phyloP scores from a whole-genome alignment of 2,888 invertebrate genomes.

The Caenorhabditis uteleia region DNA sequence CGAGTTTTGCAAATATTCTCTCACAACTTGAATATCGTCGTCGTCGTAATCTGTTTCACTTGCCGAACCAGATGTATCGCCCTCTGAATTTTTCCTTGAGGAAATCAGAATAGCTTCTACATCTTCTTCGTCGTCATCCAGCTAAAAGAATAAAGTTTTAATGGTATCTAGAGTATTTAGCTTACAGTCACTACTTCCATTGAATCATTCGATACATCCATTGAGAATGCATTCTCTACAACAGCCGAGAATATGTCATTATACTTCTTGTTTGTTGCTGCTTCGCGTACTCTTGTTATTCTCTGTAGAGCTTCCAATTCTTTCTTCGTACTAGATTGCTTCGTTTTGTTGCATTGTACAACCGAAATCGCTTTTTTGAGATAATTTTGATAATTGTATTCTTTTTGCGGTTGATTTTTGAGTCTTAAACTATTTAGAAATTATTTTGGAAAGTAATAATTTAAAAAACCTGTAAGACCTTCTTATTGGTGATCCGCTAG shows the following conservation, averaged over 20 bases:
- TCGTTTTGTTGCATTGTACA: too few relatives aligned
- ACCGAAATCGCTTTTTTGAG: constrained; percentile 8
- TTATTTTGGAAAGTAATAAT: background rate
- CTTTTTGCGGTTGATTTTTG: constrained; percentile 13
- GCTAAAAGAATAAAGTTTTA: too few relatives aligned
- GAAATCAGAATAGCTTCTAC: background rate
- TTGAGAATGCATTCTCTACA: constrained; percentile 13
- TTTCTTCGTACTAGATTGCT: too few relatives aligned
- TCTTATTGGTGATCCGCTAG: too few relatives aligned
- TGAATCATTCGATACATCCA: background rate
- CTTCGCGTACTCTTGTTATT: too few relatives aligned
- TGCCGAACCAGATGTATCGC: background rate
- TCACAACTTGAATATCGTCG: constrained; percentile 3
- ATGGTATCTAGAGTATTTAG: too few relatives aligned
- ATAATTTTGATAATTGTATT: constrained; percentile 14
- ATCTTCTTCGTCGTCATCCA: background rate
- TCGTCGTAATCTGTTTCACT: background rate
- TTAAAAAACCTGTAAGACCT: constrained; percentile 15
- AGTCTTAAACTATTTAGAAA: constrained; percentile 9
- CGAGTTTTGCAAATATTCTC: background rate
- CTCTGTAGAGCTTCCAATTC: too few relatives aligned
- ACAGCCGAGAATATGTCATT: constrained; percentile 21
- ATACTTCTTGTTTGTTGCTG: constrained; percentile 16
- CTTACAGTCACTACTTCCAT: background rate
- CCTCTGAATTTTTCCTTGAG: background rate